These are phyloP conservation scores for Cladorhizidae sp. DNA, from an alignment of 37 sponge, comb jelly and placozoan species.

Conservation along the genomic window DNA sequence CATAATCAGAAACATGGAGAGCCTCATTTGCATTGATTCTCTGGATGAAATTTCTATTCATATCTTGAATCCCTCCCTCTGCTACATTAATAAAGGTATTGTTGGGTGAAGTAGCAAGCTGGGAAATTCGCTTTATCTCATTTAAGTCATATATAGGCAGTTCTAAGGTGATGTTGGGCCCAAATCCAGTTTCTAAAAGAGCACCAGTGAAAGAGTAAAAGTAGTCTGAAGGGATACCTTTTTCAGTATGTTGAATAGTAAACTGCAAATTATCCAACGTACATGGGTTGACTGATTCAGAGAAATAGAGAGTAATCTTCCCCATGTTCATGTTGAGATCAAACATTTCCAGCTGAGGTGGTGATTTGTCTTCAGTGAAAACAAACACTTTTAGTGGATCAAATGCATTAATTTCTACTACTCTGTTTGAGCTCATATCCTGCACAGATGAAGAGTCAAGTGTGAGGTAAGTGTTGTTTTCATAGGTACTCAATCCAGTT, in stretches of 20 bases:
- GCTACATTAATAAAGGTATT: constrained; percentile 66
- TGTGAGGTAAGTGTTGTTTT: constrained; percentile 67
- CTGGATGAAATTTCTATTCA: constrained; percentile 52
- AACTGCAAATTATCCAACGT: constrained; percentile 72
- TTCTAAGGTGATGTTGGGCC: constrained; percentile 27
- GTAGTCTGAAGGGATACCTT: not conserved
- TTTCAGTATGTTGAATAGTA: constrained; percentile 45
- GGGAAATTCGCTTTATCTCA: constrained; percentile 75
- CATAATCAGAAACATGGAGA: constrained; percentile 32
- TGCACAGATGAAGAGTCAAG: constrained; percentile 32
- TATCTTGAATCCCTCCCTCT: constrained; percentile 62
- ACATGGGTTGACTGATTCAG: constrained; percentile 75
- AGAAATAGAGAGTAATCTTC: constrained; percentile 62
- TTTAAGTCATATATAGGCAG: constrained; percentile 64
- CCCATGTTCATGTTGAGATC: constrained; percentile 78
- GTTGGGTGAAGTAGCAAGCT: constrained; percentile 51
- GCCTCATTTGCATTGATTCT: constrained; percentile 37
- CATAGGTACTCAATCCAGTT: constrained; percentile 54
- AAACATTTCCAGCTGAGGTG: constrained; percentile 57
- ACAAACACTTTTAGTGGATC: constrained; percentile 54
- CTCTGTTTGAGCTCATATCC: constrained; percentile 76
- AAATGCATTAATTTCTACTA: constrained; percentile 24
- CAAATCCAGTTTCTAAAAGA: not conserved
- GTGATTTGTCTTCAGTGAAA: constrained; percentile 46
- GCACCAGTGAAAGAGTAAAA: constrained; percentile 53